Percentiles rank a stretch among this genome's conserved stretches.
Conservation (phyloP, 64 coral and sea anemone genomes). For the Pachyseris speciosa region DNA sequence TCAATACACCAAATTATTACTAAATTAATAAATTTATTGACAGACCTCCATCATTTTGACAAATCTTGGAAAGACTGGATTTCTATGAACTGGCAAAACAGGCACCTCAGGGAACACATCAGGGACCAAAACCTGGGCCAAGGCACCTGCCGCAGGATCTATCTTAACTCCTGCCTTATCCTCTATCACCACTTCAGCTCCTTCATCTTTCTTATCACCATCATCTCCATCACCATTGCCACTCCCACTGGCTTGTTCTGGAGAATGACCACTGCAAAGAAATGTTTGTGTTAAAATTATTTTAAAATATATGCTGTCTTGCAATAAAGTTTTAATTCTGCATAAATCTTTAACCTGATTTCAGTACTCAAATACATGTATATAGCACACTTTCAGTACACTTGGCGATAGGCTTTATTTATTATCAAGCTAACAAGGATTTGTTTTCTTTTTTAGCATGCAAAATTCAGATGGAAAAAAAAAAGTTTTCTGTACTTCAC, state of each 20-base stretch:
- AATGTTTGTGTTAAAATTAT: neutral
- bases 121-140: constrained; percentile 84
- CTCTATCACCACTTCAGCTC: constrained; percentile 83
- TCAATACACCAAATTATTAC: neutral
- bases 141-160: constrained; percentile 64
- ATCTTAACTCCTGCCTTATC: constrained; percentile 75
- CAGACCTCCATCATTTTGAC: constrained; percentile 99
- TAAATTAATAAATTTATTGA: neutral
- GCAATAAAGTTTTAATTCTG: too few species aligned
- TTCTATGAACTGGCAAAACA: constrained; percentile 91
- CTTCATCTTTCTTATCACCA: constrained; percentile 68
- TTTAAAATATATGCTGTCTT: too few species aligned
- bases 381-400: too few species aligned
- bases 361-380: too few species aligned
- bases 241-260: constrained; percentile 57
- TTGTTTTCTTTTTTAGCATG: too few species aligned
- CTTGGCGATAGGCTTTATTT: too few species aligned
- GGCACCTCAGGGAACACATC: constrained; percentile 98
- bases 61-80: constrained; percentile 99
- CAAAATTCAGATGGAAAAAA: neutral
- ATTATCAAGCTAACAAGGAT: too few species aligned
- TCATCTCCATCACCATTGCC: constrained; percentile 74
- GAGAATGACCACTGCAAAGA: constrained; percentile 40
- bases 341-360: too few species aligned
- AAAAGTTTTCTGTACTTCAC: neutral